Evolutionary conservation across 2,113 vertebrate species (phyloP), one percentile per base, ranked within the genome.

Genomic region (Lasiurus cinereus): DNA sequence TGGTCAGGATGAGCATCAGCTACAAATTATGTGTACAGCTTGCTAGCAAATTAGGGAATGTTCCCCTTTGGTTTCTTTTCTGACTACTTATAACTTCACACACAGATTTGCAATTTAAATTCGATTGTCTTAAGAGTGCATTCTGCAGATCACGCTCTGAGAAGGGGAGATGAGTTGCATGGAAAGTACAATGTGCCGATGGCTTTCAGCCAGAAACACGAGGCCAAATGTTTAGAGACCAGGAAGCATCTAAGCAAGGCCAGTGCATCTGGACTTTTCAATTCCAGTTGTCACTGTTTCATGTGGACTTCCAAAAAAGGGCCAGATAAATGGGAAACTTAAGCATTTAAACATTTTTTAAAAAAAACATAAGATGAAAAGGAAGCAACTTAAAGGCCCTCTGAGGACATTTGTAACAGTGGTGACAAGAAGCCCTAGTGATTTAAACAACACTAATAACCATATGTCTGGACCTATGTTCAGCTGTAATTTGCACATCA

Each of bases 391-490:
- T 95, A 70, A 59, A 93, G 91, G 95, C 22, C 67, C 96, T 84
- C 33, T 91, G 96, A 94, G 97, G 94, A 92, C 15, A 96, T 97
- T 67, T 97, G 96, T 97, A 97, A 95, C 66, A 77, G 39, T 54
- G 19, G 76, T 96, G 94, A 88, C 95, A 97, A 82, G 74, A 96
- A 94, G 84, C 78, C 76, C 62, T 72, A 79, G 82, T 36, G 96
- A 96, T 96, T 97, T 94, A 96, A 95, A 95, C 54, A 67, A 96
- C 96, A 96, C 54, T 89, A 98, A 96, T 74, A 94, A 84, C 95
- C 96, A 88, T 96, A 97, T 97, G 97, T 92, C 97, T 97, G 96
- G 96, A 97, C 96, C 96, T 88, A 74, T 82, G 80, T 85, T 86
- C 24, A 62, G 82, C 66, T 89, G 77, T 90, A 97, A 96, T 95